Conservation (phyloP, 2,113 vertebrate species). For the Salvelinus sp. region DNA sequence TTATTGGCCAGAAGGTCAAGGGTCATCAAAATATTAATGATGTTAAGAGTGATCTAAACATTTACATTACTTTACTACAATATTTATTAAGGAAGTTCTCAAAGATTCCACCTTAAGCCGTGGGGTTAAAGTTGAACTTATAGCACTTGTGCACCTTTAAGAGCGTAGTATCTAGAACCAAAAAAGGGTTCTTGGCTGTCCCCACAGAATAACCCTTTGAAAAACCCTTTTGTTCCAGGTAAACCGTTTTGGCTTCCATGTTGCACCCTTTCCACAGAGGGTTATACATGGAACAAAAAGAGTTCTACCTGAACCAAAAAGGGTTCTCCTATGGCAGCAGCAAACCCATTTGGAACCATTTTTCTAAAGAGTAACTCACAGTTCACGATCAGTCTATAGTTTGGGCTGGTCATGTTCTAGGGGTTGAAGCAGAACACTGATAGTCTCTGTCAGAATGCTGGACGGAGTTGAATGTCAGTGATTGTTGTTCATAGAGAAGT, state of each 20-base stretch:
- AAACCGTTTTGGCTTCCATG: too few species aligned
- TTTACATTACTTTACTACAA: not conserved
- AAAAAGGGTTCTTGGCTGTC: too few species aligned
- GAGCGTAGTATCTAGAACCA: too few species aligned
- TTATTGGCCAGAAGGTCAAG: slow-evolving; percentile 15
- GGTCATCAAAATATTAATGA: not conserved
- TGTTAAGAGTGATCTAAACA: not conserved
- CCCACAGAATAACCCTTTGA: too few species aligned
- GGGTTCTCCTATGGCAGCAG: too few species aligned
- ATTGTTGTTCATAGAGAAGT: slow-evolving; percentile 36
- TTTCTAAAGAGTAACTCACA: slow-evolving; percentile 32
- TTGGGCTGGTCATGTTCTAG: slow-evolving; percentile 21
- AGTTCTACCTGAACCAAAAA: too few species aligned
- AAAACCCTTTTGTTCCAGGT: too few species aligned
- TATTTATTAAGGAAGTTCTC: not conserved
- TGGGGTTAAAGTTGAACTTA: not conserved
- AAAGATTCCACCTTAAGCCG: not conserved
- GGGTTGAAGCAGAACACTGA: slow-evolving; percentile 38
- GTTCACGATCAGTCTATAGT: slow-evolving; percentile 26
- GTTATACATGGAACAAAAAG: too few species aligned
- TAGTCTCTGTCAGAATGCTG: slow-evolving; percentile 37
- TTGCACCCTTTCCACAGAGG: too few species aligned
- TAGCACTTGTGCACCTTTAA: too few species aligned
- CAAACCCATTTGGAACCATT: too few species aligned
- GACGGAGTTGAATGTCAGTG: slow-evolving; percentile 46